Base-by-base conservation (phyloP, 2,797 vertebrate species). In the Acestrorhynchus altus region DNA sequence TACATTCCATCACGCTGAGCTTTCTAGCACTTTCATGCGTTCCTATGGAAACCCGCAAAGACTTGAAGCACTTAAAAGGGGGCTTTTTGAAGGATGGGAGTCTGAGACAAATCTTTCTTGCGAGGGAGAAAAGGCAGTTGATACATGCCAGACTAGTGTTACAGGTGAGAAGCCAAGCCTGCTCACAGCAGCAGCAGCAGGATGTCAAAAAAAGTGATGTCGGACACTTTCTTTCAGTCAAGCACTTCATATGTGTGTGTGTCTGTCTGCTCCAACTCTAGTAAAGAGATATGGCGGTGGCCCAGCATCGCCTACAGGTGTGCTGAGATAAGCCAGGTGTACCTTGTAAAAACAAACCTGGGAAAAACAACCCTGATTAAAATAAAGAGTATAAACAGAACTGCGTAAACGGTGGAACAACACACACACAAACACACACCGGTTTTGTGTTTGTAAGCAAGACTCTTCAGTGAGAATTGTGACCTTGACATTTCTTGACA, bases 31-130 rank as follows among this genome's bases (percentile, higher is more conserved):
- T 59, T 56, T 63, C 39, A 40, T 24, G 40, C 42, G 47, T 78
- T 68, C 35, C 74, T 66, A 68, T 72, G 61, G 61, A 78, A 79
- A 81, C 72, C 59, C 15, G 46, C 59, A 22, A 46, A 26, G 72
- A 71, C 72, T 68, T 12, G 24, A 63, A 20, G 24, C 42, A 8
- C 39, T 40, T 74, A 49, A 16, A 76, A 49, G 10, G 22, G 10
- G 46, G 44, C 18, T 69, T 46, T 42, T 46, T 51, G 22, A 76
- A 79, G 56, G 67, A 72, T 67, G 22, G 24, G 49, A 63, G 74
- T 39, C 57, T 42, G 56, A 12, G 39, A 77, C 52, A 40, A 64
- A 64, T 49, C 11, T 73, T n/a, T 40, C 39, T 59, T 49, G 31
- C 22, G 39, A 75, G 66, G 15, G 20, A n/a, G 16, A 39, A 15